Percentiles rank a stretch among this genome's conserved stretches.
These are phyloP conservation scores for Pentamera pediparva DNA, from an alignment of 53 echinoderm and acorn worm species.

Conservation along the genomic window DNA sequence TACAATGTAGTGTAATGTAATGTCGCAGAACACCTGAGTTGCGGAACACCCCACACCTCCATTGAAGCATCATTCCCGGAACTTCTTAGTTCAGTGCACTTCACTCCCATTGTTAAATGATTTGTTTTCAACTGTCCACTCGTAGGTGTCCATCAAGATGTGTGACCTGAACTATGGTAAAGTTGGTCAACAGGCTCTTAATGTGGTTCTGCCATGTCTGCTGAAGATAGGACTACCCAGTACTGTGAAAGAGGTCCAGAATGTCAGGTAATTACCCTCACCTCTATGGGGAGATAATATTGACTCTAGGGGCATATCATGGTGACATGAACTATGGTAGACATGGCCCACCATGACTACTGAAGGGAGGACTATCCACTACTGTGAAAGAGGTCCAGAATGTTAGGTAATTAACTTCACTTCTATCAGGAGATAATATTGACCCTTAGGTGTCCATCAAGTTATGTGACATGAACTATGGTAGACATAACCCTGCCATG, in stretches of 20 bases:
- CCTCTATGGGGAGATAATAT: too few relatives aligned
- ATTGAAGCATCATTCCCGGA: too few relatives aligned
- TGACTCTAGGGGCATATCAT: too few relatives aligned
- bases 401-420: too few relatives aligned
- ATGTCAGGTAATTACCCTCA: constrained; percentile 88
- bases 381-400: constrained; percentile 71
- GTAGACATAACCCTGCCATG: constrained; percentile 70
- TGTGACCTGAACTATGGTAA: constrained; percentile 77
- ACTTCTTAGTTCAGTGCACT: too few relatives aligned
- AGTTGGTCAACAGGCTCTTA: constrained; percentile 56
- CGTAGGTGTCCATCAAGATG: constrained; percentile 69
- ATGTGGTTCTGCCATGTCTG: constrained; percentile 69
- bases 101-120: not conserved
- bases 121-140: not conserved
- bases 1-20: not conserved
- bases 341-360: constrained; percentile 61
- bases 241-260: constrained; percentile 70
- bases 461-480: constrained; percentile 79
- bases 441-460: constrained; percentile 54
- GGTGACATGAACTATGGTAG: constrained; percentile 73
- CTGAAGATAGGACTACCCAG: constrained; percentile 77
- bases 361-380: constrained; percentile 73
- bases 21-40: not conserved
- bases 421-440: not conserved
- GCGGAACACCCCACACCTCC: too few relatives aligned